phyloP scores from a whole-genome alignment of 2,113 vertebrate species.

The Tragulus kanchil region DNA sequence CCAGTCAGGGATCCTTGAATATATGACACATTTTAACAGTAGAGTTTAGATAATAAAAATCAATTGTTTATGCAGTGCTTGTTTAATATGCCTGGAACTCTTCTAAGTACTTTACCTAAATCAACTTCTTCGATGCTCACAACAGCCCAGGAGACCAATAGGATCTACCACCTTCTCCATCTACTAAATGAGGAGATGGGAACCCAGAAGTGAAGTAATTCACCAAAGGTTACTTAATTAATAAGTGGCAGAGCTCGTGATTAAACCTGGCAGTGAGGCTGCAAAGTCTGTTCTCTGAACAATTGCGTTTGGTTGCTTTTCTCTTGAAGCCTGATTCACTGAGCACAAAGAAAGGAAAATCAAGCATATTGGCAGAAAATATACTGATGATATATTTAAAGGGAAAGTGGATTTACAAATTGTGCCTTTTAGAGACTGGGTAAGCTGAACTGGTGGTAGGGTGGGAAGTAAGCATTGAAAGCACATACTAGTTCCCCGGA shows the following conservation, averaged over 20 bases:
- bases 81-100: background rate
- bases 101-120: constrained; percentile 10
- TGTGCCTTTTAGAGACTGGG: background rate
- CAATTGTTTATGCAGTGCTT: background rate
- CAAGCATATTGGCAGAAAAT: background rate
- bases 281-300: background rate
- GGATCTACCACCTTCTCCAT: background rate
- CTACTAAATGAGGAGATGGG: background rate
- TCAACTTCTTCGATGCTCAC: background rate
- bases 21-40: background rate
- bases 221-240: background rate
- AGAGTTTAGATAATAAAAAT: background rate
- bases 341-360: constrained; percentile 28
- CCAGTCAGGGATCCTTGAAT: background rate
- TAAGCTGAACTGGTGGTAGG: background rate
- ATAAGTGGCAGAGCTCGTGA: background rate
- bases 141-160: background rate
- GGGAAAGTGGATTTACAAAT: background rate
- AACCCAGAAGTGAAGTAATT: background rate
- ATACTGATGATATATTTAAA: background rate
- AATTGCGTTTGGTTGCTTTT: background rate
- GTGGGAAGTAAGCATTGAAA: background rate
- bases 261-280: background rate
- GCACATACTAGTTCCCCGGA: background rate
- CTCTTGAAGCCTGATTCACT: constrained; percentile 26